A percentile compares a stretch with the other conserved stretches of the same genome.
These are phyloP conservation scores for Cyanoliseus patagonus DNA, from an alignment of 2,113 vertebrate species.

Conservation along the genomic window DNA sequence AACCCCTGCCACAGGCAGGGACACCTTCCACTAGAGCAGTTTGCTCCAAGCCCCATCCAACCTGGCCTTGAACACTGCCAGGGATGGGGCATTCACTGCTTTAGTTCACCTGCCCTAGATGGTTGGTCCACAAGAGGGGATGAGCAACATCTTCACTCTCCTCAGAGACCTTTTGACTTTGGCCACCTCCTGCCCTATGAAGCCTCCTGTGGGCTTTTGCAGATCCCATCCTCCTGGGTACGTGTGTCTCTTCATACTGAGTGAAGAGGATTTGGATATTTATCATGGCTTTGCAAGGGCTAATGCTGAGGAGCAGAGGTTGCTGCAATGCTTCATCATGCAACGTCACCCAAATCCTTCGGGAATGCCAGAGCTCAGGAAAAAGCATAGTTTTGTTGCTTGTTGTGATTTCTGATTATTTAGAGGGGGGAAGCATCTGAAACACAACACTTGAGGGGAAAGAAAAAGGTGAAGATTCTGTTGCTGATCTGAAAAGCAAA, in stretches of 20 bases:
- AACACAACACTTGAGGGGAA: background rate
- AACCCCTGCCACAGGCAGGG: background rate
- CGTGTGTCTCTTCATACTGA: rapidly evolving
- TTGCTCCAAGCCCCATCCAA: background rate
- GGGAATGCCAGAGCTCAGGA: background rate
- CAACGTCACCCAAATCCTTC: background rate
- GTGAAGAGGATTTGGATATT: background rate
- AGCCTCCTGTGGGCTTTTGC: rapidly evolving
- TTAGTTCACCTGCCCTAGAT: background rate
- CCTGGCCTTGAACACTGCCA: background rate
- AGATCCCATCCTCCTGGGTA: background rate
- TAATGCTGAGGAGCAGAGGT: background rate
- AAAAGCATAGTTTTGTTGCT: background rate
- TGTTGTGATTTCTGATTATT: background rate
- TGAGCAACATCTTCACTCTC: rapidly evolving
- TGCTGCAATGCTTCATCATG: background rate
- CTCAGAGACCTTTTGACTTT: background rate
- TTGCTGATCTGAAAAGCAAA: background rate
- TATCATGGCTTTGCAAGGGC: background rate
- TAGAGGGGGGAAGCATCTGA: background rate
- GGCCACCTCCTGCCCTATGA: background rate
- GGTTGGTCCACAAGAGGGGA: background rate
- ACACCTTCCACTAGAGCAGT: background rate
- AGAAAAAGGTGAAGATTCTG: background rate
- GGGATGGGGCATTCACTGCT: background rate